Percentiles rank a stretch among this genome's conserved stretches.
These are phyloP conservation scores for Apodemia hepburni DNA, from an alignment of 2,888 invertebrate species.

Conservation along the genomic window DNA sequence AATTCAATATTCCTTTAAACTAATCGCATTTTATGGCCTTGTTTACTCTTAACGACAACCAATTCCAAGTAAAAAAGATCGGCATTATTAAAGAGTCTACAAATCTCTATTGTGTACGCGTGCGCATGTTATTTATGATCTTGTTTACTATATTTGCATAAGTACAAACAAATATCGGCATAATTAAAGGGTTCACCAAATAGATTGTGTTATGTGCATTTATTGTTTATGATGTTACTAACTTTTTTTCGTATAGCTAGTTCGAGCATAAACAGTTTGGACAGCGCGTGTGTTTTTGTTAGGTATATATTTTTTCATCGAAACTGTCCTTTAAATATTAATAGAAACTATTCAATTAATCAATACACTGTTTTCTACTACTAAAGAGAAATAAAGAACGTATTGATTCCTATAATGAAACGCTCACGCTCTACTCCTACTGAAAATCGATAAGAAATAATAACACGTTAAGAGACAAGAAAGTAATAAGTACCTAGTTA, in stretches of 20 bases:
- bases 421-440: too few relatives aligned
- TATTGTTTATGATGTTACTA: slow-evolving; percentile 4
- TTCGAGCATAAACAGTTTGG: too few relatives aligned
- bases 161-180: slow-evolving; percentile 11
- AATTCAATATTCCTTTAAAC: slow-evolving; percentile 2
- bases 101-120: slow-evolving; percentile 1
- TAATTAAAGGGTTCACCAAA: not conserved
- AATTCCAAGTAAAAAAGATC: not conserved
- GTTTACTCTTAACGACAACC: not conserved
- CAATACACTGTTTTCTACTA: not conserved
- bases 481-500: not conserved
- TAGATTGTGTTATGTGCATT: slow-evolving; percentile 4
- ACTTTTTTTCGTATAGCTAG: not conserved
- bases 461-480: not conserved
- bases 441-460: not conserved
- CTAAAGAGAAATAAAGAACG: not conserved
- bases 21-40: not conserved
- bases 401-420: too few relatives aligned
- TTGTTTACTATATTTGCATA: slow-evolving; percentile 16
- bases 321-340: slow-evolving; percentile 2
- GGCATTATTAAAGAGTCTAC: slow-evolving; percentile 3
- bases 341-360: not conserved
- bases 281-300: slow-evolving; percentile 1
- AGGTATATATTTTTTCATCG: slow-evolving; percentile 1
- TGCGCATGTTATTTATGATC: slow-evolving; percentile 11